These are phyloP conservation scores for Eciton burchellii DNA, from an alignment of 1,140 invertebrate genomes.

Conservation along the genomic window DNA sequence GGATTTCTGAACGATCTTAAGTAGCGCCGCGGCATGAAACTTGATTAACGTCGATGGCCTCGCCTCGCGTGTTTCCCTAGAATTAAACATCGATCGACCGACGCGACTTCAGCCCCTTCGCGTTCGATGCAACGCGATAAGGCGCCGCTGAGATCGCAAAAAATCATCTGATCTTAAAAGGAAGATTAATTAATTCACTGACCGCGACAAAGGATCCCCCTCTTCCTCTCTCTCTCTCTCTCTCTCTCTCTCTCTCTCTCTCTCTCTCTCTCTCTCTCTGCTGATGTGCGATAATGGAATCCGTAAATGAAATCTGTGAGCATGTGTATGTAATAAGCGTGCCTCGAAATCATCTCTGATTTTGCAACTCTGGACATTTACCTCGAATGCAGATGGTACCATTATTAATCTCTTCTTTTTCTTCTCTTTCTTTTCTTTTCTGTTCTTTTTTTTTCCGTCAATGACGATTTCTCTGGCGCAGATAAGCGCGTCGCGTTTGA, in stretches of 20 bases:
- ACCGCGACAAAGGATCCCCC: background rate
- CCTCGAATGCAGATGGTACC: background rate
- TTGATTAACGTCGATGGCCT: conserved; percentile 60
- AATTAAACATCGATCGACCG: conserved; percentile 56
- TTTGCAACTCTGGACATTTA: too few species aligned
- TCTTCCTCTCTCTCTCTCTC: too few species aligned
- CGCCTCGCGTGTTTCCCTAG: conserved; percentile 53
- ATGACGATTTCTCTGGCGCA: background rate
- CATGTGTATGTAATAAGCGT: too few species aligned
- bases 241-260: too few species aligned
- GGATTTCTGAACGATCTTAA: conserved; percentile 62
- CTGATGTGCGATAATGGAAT: background rate
- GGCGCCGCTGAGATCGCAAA: background rate
- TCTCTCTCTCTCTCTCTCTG: too few species aligned
- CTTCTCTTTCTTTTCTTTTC: too few species aligned
- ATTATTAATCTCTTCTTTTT: background rate
- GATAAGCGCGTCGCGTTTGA: conserved; percentile 7
- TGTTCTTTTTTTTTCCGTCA: background rate
- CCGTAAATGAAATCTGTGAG: too few species aligned
- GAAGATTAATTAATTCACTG: background rate
- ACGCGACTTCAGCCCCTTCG: conserved; percentile 25
- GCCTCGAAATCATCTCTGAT: too few species aligned
- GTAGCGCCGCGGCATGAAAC: conserved; percentile 57
- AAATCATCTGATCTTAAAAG: conserved; percentile 2
- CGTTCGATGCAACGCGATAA: conserved; percentile 25